phyloP scores from a whole-genome alignment of 2,797 vertebrate genomes.

The Periophthalmus magnuspinnatus region DNA sequence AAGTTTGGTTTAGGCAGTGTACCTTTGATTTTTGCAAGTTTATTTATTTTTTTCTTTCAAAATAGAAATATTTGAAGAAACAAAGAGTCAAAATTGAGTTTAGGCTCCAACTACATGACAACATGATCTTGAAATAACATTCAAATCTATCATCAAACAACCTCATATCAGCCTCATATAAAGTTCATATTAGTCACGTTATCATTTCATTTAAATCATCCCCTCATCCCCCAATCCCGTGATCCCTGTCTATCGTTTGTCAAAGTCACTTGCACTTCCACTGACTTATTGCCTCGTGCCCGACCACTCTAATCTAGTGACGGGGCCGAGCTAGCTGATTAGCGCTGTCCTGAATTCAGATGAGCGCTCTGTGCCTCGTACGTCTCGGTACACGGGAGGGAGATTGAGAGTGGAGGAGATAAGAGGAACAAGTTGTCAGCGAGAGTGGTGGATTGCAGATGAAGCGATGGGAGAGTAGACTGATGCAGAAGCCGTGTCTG shows the following conservation, averaged over 20 bases:
- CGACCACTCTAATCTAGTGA: constrained; percentile 37
- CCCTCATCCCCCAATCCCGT: neutral
- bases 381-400: constrained; percentile 23
- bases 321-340: constrained; percentile 37
- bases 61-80: too few relatives aligned
- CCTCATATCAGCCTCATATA: neutral
- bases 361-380: constrained; percentile 18
- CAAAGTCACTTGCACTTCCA: constrained; percentile 6
- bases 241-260: too few relatives aligned
- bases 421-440: constrained; percentile 50
- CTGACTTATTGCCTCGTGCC: constrained; percentile 5
- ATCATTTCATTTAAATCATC: neutral
- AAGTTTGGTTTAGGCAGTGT: too few relatives aligned
- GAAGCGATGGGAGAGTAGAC: constrained; percentile 43
- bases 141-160: neutral
- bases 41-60: too few relatives aligned
- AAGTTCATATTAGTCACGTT: neutral
- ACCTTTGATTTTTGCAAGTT: too few relatives aligned
- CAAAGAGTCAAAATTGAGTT: too few relatives aligned
- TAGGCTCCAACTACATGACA: too few relatives aligned
- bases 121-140: neutral
- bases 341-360: constrained; percentile 38
- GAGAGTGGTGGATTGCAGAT: constrained; percentile 39
- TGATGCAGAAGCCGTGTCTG: constrained; percentile 37
- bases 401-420: constrained; percentile 46